Percentiles rank a stretch among this genome's conserved stretches.
Conservation (phyloP, 2,888 invertebrate species). For the Lordiphosa andalusiaca region DNA sequence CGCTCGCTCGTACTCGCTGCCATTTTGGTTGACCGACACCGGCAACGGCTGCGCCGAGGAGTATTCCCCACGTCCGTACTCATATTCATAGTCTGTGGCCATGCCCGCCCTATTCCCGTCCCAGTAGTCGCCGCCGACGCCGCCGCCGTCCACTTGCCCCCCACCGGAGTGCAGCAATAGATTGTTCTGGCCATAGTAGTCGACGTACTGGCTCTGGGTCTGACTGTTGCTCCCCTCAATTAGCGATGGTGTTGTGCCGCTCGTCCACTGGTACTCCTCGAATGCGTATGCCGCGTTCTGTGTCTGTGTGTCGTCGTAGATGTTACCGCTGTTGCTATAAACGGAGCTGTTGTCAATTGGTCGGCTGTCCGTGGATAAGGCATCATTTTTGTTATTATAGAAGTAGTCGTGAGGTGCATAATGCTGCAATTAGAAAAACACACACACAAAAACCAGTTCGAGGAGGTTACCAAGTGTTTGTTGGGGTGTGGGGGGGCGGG, state of each 20-base stretch:
- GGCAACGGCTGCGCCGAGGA: slow-evolving; percentile 66
- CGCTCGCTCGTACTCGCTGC: slow-evolving; percentile 47
- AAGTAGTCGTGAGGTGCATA: slow-evolving; percentile 73
- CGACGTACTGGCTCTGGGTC: slow-evolving; percentile 34
- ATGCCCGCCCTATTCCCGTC: slow-evolving; percentile 23
- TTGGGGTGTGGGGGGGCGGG: no score
- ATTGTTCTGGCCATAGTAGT: slow-evolving; percentile 19
- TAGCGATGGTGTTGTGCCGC: slow-evolving; percentile 82
- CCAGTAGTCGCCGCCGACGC: slow-evolving; percentile 41
- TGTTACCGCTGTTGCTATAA: slow-evolving; percentile 50
- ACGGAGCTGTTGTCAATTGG: slow-evolving; percentile 81
- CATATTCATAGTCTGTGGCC: slow-evolving; percentile 24
- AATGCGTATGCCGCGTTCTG: slow-evolving; percentile 17
- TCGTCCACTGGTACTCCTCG: slow-evolving; percentile 42
- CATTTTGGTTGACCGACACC: slow-evolving; percentile 65
- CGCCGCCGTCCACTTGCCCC: slow-evolving; percentile 7
- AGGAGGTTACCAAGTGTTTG: neutral
- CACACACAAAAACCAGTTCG: neutral
- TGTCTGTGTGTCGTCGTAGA: slow-evolving; percentile 38
- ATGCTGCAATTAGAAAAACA: slow-evolving; percentile 58
- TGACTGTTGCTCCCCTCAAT: slow-evolving; percentile 78
- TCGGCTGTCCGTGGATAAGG: slow-evolving; percentile 87
- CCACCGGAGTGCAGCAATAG: neutral
- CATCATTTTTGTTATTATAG: slow-evolving; percentile 82
- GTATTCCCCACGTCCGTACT: slow-evolving; percentile 15